phyloP scores from a whole-genome alignment of 2,888 invertebrate genomes.

The Geophilus truncorum region DNA sequence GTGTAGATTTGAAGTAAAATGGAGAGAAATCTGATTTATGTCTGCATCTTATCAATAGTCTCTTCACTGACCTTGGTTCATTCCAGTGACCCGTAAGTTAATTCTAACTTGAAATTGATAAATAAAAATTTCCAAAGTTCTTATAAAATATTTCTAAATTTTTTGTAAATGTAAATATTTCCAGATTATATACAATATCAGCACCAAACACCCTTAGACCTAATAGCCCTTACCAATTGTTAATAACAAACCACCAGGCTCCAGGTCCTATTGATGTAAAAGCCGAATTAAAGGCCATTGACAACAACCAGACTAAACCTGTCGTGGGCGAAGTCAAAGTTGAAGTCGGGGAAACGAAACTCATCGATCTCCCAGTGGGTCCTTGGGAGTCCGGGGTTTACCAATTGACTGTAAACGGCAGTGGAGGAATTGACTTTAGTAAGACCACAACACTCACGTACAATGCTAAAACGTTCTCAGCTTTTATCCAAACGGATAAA shows the following conservation, averaged over 20 bases:
- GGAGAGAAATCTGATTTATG: background rate
- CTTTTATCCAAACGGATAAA: constrained; percentile 50
- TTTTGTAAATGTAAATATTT: background rate
- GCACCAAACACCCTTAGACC: constrained; percentile 75
- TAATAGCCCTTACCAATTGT: constrained; percentile 76
- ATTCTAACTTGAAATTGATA: background rate
- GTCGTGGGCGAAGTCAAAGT: constrained; percentile 68
- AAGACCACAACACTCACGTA: constrained; percentile 41
- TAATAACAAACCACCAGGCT: constrained; percentile 54
- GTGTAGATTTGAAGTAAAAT: background rate
- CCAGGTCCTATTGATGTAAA: constrained; percentile 29
- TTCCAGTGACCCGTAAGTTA: background rate
- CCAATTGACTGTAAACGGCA: constrained; percentile 33
- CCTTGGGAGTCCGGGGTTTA: background rate
- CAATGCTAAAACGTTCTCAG: constrained; percentile 46
- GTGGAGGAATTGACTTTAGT: constrained; percentile 38
- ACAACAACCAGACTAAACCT: constrained; percentile 57
- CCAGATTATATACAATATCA: constrained; percentile 63
- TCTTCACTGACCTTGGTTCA: background rate
- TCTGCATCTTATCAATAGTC: background rate
- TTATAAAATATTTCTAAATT: too few species aligned
- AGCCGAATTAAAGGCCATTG: background rate
- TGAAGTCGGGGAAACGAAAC: constrained; percentile 62
- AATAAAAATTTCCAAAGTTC: background rate
- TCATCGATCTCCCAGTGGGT: constrained; percentile 62